Base-by-base conservation (phyloP, 2,888 invertebrate species). In the Lycaena phlaeas region DNA sequence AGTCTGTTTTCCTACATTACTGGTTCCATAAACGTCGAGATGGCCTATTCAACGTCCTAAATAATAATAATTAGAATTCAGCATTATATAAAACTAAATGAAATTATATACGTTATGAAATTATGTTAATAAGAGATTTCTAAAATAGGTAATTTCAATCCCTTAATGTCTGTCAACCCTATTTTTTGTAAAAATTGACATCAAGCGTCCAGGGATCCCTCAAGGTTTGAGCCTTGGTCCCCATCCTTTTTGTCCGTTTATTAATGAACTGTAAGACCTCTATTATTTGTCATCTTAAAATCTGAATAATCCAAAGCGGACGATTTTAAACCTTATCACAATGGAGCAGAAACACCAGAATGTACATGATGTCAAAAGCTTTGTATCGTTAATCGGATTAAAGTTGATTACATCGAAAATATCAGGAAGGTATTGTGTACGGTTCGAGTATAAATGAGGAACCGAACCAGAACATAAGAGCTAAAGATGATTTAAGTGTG, bases 191-290 rank as follows among this genome's bases (percentile, higher is more conserved):
- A 55, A 56, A 62, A 42, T 41, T 40, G 36, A 36, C 48, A 41
- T 41, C 34, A 28, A 44, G 41, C 68, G 61, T 64, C 57, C 56
- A 56, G 53, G 50, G 57, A 56, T 61, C 64, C 59, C 57, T 57
- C 48, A 53, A 52, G 54, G 51, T n/a, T 51, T 52, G 55, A 43
- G 54, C 56, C 58, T 61, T 53, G 56, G 62, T 54, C 50, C 53
- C 46, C 38, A 49, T 40, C 47, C 53, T 57, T 67, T 66, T 59
- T 65, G 53, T 58, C 49, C 52, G 22, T 56, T 45, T 66, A 58
- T 57, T 61, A 68, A 68, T 65, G 61, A 64, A 63, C 56, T 55
- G 52, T 61, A 59, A 65, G 59, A 57, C 50, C 45, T 34, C 34
- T 34, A 34, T 48, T 55, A 56, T 56, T 54, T 59, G 64, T 63